Base-by-base conservation (phyloP, 2,797 vertebrate genomes). In the Lithobates pipiens region DNA sequence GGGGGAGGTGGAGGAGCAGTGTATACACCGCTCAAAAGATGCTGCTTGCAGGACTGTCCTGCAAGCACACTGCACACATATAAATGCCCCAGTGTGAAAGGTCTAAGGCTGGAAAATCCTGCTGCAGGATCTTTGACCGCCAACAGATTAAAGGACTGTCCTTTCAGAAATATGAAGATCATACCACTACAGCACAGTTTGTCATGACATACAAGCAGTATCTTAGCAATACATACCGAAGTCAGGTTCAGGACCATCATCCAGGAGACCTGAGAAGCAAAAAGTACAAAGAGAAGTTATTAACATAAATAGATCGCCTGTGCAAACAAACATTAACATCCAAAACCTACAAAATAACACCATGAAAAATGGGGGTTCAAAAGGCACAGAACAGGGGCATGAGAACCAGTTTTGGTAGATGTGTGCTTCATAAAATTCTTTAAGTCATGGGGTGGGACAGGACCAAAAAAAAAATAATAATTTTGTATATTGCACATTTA, bases 241-340 rank as follows among this genome's bases (percentile, higher is more conserved):
- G 72, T 99, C 97, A 89, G 97, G 97, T 84, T 97, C 97, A 44
- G 94, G 95, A 80, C 96, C 96, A 70, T 96, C 94, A n/a, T 94
- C 94, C 96, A 99, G 94, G 77, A 96, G 96, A 96, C 97, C 97
- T 99, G 94, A 91, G 88, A 90, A 94, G 85, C 91, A 89, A 93
- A 89, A 54, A 95, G 69, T 89, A 91, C 0, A 95, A 70, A 15
- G 86, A 90, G 2, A 69, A 89, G 90, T 95, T 91, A 95, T 92
- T 93, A 76, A 86, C 21, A 80, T n/a, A 70, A 74, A 82, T 57
- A 67, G 36, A 65, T n/a, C 27, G 29, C 85, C 89, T 89, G 11
- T 86, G 90, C 76, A 73, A 92, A 91, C 21, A 88, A 89, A 88
- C 77, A 90, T 85, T 85, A 63, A 87, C 85, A 83, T 74, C 29